These are phyloP conservation scores for Pammene fasciana DNA, from an alignment of 2,888 invertebrate genomes.

Conservation along the genomic window DNA sequence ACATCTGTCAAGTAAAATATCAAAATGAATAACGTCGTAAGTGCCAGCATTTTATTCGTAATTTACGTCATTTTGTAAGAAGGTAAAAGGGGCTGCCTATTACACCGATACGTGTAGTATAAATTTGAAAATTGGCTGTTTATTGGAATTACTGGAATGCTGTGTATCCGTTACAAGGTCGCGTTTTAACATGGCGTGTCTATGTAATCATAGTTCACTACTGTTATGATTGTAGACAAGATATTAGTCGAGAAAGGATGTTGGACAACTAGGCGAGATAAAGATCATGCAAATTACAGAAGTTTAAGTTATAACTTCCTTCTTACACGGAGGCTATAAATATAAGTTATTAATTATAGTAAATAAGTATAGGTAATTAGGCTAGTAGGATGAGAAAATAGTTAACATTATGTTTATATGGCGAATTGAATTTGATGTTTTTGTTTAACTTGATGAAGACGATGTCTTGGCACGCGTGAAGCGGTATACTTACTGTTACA, in stretches of 20 bases:
- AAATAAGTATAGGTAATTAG: too few relatives aligned
- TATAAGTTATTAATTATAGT: too few relatives aligned
- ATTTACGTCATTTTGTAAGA: neutral
- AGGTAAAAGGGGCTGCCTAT: constrained; percentile 3
- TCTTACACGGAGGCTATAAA: too few relatives aligned
- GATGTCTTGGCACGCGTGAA: too few relatives aligned
- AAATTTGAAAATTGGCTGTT: constrained; percentile 23
- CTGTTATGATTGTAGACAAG: neutral
- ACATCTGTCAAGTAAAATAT: constrained; percentile 12
- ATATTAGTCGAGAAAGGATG: constrained; percentile 1
- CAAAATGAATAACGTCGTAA: neutral
- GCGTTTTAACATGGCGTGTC: neutral
- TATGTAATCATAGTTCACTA: neutral
- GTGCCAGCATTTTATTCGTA: neutral
- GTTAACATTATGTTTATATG: too few relatives aligned
- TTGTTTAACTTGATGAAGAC: too few relatives aligned
- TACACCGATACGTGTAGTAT: constrained; percentile 11
- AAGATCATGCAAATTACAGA: neutral
- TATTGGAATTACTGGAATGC: constrained; percentile 19
- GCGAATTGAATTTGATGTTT: too few relatives aligned
- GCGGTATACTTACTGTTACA: too few relatives aligned
- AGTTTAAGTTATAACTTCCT: neutral
- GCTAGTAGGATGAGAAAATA: too few relatives aligned
- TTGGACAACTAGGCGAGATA: neutral
- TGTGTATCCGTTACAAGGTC: constrained; percentile 8